These are phyloP conservation scores for Electrophaes corylata DNA, from an alignment of 2,888 invertebrate genomes.

Conservation along the genomic window DNA sequence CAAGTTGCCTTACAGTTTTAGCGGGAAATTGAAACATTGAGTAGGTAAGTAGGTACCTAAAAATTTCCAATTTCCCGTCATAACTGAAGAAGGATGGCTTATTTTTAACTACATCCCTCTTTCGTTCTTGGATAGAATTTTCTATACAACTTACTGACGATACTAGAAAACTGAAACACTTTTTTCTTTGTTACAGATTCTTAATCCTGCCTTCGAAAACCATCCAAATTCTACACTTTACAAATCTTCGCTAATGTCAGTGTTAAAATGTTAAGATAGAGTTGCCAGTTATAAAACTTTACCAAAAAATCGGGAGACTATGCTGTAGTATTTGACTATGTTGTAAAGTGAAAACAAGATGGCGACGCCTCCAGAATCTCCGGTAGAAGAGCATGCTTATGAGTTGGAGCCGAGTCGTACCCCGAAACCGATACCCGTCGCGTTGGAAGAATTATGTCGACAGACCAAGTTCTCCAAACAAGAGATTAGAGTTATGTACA, in stretches of 20 bases:
- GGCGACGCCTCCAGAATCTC: constrained; percentile 94
- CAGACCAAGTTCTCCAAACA: constrained; percentile 97
- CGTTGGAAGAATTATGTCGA: constrained; percentile 94
- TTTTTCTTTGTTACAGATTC: constrained; percentile 56
- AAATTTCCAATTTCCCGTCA: no score
- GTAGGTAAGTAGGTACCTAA: no score
- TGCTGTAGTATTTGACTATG: constrained; percentile 5
- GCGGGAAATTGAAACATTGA: no score
- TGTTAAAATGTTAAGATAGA: constrained; percentile 33
- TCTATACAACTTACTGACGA: no score
- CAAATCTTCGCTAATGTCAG: constrained; percentile 21
- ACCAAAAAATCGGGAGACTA: constrained; percentile 18
- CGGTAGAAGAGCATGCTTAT: constrained; percentile 93
- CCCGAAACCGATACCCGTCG: constrained; percentile 93
- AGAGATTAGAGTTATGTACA: constrained; percentile 98
- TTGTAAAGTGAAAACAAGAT: constrained; percentile 68
- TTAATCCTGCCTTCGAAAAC: constrained; percentile 52
- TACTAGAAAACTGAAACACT: no score
- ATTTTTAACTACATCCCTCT: no score
- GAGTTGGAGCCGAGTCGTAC: constrained; percentile 92
- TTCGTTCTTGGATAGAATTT: no score
- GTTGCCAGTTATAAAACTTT: constrained; percentile 30
- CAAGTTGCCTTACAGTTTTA: no score
- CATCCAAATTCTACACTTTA: constrained; percentile 44
- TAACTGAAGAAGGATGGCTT: no score